These are phyloP conservation scores for Pachliopta kotzebuea DNA, from an alignment of 2,888 invertebrate genomes.

Conservation along the genomic window DNA sequence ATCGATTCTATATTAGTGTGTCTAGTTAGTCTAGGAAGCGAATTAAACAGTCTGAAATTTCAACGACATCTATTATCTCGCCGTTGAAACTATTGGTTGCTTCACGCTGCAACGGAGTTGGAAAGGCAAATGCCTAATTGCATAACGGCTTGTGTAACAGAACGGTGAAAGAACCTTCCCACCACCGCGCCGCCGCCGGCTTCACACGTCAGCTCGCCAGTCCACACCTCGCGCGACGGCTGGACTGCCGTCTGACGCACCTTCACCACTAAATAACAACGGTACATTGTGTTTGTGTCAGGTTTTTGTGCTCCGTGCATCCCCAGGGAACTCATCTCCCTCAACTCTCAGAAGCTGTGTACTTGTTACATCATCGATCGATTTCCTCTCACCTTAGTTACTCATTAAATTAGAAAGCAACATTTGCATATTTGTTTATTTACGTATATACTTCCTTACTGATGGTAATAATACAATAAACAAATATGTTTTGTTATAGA, in stretches of 20 bases:
- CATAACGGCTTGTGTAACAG: conserved; percentile 67
- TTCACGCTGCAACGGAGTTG: conserved; percentile 57
- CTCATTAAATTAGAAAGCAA: conserved; percentile 23
- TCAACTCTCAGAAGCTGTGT: not conserved
- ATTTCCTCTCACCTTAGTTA: not conserved
- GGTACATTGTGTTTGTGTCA: conserved; percentile 7
- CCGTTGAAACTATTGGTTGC: conserved; percentile 49
- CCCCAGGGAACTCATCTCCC: not conserved
- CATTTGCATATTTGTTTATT: conserved; percentile 21
- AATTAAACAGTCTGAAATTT: not conserved
- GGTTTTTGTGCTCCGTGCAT: conserved; percentile 8
- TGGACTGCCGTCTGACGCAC: conserved; percentile 10
- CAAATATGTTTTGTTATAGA: not conserved
- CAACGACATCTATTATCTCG: conserved; percentile 27
- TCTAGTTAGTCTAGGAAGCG: not conserved
- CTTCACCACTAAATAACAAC: not conserved
- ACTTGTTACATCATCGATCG: not conserved
- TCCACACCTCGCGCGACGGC: conserved; percentile 14
- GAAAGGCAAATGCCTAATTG: conserved; percentile 67
- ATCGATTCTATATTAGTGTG: not conserved
- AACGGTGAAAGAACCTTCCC: conserved; percentile 41
- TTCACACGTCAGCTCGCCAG: conserved; percentile 6
- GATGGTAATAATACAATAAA: not conserved
- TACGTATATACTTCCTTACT: conserved; percentile 16
- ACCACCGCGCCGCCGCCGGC: conserved; percentile 45